phyloP scores from a whole-genome alignment of 2,888 invertebrate genomes.

The Pseudolycoriella hygida region DNA sequence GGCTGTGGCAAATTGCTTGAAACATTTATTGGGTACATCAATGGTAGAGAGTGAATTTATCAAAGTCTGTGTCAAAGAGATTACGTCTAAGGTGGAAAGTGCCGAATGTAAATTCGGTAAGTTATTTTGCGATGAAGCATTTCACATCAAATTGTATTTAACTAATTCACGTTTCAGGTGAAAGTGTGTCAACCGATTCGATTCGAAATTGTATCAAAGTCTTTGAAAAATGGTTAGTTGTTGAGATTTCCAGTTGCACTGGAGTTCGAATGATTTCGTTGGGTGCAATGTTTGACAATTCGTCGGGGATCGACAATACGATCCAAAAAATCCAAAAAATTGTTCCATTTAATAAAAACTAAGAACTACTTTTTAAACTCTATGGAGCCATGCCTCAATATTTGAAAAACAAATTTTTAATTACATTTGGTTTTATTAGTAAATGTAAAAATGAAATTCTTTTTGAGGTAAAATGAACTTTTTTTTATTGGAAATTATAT shows the following conservation, averaged over 20 bases:
- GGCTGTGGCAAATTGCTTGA: slow-evolving; percentile 40
- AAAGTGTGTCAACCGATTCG: slow-evolving; percentile 74
- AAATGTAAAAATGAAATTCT: no score
- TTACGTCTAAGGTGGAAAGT: slow-evolving; percentile 41
- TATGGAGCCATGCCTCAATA: no score
- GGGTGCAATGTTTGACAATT: slow-evolving; percentile 27
- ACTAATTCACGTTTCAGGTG: slow-evolving; percentile 39
- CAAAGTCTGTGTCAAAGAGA: slow-evolving; percentile 42
- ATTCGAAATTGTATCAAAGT: slow-evolving; percentile 70
- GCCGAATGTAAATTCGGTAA: slow-evolving; percentile 44
- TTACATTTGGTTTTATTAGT: no score
- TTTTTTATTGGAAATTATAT: no score
- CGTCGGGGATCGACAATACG: slow-evolving; percentile 22
- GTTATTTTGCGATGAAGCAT: no score
- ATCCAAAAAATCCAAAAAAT: slow-evolving; percentile 20
- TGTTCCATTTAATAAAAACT: slow-evolving; percentile 7
- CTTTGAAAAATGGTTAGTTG: slow-evolving; percentile 61
- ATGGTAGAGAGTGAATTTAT: slow-evolving; percentile 49
- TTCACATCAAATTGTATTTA: neutral
- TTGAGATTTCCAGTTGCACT: slow-evolving; percentile 37
- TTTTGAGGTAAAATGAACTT: no score
- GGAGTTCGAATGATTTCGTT: slow-evolving; percentile 31
- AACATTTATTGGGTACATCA: slow-evolving; percentile 33
- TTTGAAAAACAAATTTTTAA: no score
- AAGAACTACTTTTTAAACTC: no score